Conservation (phyloP, 2,888 invertebrate species). For the Blastobasis adustella region DNA sequence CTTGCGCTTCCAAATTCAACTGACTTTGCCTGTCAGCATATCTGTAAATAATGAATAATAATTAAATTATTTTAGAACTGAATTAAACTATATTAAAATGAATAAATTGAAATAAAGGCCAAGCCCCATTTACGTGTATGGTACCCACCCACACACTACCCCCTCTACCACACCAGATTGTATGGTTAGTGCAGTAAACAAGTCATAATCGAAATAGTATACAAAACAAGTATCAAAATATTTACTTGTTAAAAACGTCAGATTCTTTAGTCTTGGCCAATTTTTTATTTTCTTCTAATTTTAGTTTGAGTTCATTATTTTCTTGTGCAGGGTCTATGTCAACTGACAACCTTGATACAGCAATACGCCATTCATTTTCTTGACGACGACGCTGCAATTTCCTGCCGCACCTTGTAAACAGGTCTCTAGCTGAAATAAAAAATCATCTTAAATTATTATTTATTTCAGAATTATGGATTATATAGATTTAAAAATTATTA, state of each 20-base stretch:
- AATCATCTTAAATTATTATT: no score
- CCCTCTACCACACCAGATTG: no score
- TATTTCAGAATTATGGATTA: no score
- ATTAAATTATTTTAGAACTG: background rate
- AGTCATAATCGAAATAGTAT: background rate
- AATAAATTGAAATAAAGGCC: background rate
- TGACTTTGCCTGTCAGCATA: constrained; percentile 59
- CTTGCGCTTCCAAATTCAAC: constrained; percentile 52
- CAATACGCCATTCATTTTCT: constrained; percentile 77
- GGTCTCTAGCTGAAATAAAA: constrained; percentile 69
- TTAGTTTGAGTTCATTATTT: constrained; percentile 65
- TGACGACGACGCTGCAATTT: constrained; percentile 78
- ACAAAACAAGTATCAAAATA: background rate
- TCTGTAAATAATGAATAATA: constrained; percentile 29
- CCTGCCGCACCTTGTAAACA: constrained; percentile 79
- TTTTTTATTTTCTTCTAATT: constrained; percentile 74
- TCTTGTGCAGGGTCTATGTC: constrained; percentile 75
- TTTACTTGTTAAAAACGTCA: constrained; percentile 74
- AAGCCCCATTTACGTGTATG: background rate
- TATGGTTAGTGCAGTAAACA: background rate
- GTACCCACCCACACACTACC: no score
- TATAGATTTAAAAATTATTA: no score
- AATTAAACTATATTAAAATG: background rate
- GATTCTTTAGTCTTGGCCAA: constrained; percentile 61
- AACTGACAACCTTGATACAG: constrained; percentile 65